Percentiles rank a stretch among this genome's conserved stretches.
These are phyloP conservation scores for Synanthedon myopaeformis DNA, from an alignment of 2,888 invertebrate genomes.

Conservation along the genomic window DNA sequence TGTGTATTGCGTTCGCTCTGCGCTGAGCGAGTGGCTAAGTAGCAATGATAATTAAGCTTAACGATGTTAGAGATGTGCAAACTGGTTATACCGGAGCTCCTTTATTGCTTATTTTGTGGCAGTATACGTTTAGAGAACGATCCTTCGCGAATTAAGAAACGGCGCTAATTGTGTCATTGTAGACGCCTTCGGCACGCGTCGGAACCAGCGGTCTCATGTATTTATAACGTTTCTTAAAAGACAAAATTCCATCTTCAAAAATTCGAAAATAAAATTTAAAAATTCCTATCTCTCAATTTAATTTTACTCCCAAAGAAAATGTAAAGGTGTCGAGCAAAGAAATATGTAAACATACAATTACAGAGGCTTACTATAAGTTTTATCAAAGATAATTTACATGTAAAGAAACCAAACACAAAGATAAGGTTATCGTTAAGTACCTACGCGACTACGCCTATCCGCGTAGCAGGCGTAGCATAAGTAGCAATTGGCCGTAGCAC, in stretches of 20 bases:
- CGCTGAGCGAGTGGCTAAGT: slow-evolving; percentile 34
- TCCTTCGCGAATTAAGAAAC: slow-evolving; percentile 49
- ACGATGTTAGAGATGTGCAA: slow-evolving; percentile 54
- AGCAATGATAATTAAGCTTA: slow-evolving; percentile 59
- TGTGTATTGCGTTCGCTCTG: slow-evolving; percentile 15
- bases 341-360: too few relatives aligned
- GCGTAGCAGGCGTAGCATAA: not conserved
- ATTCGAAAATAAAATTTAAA: too few relatives aligned
- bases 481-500: not conserved
- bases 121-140: slow-evolving; percentile 47
- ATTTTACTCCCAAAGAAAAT: too few relatives aligned
- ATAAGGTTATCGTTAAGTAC: too few relatives aligned
- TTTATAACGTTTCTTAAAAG: too few relatives aligned
- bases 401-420: too few relatives aligned
- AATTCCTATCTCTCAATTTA: too few relatives aligned
- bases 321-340: too few relatives aligned
- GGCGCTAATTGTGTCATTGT: slow-evolving; percentile 35
- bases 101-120: slow-evolving; percentile 56
- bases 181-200: slow-evolving; percentile 17
- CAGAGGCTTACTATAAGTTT: too few relatives aligned
- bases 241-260: too few relatives aligned
- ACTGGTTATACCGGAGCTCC: slow-evolving; percentile 46
- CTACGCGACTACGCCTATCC: too few relatives aligned
- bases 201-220: slow-evolving; percentile 8
- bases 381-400: too few relatives aligned